Evolutionary conservation across 2,113 vertebrate genomes (phyloP), one percentile per base, ranked within the genome.

Genomic region (Silurus glanis): DNA sequence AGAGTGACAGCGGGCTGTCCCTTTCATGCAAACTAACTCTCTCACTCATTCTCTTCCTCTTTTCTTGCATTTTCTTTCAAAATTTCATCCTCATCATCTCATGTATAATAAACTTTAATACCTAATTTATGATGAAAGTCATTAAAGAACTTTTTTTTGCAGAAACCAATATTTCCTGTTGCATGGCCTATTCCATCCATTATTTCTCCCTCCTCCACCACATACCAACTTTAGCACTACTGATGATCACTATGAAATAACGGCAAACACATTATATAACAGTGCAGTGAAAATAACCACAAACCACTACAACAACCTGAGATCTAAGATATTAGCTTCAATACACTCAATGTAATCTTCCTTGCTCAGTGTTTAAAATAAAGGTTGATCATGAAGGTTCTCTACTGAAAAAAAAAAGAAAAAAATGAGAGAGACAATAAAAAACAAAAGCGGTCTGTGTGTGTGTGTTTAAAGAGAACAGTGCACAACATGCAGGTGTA

Each of bases 1-100:
- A 80, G 61, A 83, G 80, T 89, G 86, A 83, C 74, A 81, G n/a
- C 87, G 88, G 86, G 74, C 84, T 83, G 88, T 88, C 89, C 89
- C 87, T 90, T 82, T 86, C 82, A 88, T 51, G 75, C 81, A 81
- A 85, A 76, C 25, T 61, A 82, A 88, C 55, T 69, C 62, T 78
- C 37, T 71, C 49, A 69, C 53, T 72, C 56, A 61, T 56, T 45
- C 53, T 74, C 55, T 80, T 62, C 47, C 67, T 82, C 76, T 84
- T 51, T 76, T 71, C 17, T 61, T 23, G 56, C 17, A 23, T 23
- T 61, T 45, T 2, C 16, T 80, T 61, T 61, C 78, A 12, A 45
- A 59, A 59, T 82, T 12, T 67, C 23, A 3, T 13, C 55, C 69
- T 21, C 7, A 2, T 49, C 13, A n/a, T 59, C 49, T 78, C 23